These are phyloP conservation scores for Malurus leucopterus DNA, from an alignment of 2,797 vertebrate genomes.

Conservation along the genomic window DNA sequence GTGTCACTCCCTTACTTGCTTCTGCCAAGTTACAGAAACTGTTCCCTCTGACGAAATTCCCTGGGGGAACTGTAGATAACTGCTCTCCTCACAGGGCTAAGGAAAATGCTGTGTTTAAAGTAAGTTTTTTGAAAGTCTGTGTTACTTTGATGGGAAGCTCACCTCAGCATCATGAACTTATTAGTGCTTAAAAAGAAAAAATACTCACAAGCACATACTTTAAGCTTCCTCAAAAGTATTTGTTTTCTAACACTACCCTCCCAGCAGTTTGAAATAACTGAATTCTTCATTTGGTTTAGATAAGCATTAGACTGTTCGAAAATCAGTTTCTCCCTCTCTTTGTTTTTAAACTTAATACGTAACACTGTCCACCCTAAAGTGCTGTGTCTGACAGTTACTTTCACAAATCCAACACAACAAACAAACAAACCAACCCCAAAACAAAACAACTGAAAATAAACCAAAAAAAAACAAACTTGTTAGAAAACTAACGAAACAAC, in stretches of 20 bases:
- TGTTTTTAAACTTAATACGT: not conserved
- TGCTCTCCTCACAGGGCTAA: not conserved
- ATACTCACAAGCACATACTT: too few species aligned
- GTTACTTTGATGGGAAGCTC: not conserved
- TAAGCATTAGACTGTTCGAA: not conserved
- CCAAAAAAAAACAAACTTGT: not conserved
- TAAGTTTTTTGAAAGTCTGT: not conserved
- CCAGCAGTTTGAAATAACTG: not conserved
- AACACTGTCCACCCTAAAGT: not conserved
- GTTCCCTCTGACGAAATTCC: not conserved
- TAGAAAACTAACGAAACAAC: too few species aligned
- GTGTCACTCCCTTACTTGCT: not conserved
- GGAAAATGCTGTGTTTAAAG: not conserved
- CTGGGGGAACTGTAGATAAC: not conserved
- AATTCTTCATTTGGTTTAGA: not conserved
- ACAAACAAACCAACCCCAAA: too few species aligned
- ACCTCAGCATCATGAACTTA: not conserved
- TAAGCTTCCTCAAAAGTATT: not conserved
- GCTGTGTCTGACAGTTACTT: not conserved
- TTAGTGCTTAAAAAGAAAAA: not conserved
- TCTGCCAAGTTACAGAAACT: not conserved
- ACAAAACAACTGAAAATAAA: not conserved
- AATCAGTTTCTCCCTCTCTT: not conserved
- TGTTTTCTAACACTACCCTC: not conserved
- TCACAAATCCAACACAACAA: not conserved